These are phyloP conservation scores for Stercorarius parasiticus DNA, from an alignment of 2,113 vertebrate genomes.

Conservation along the genomic window DNA sequence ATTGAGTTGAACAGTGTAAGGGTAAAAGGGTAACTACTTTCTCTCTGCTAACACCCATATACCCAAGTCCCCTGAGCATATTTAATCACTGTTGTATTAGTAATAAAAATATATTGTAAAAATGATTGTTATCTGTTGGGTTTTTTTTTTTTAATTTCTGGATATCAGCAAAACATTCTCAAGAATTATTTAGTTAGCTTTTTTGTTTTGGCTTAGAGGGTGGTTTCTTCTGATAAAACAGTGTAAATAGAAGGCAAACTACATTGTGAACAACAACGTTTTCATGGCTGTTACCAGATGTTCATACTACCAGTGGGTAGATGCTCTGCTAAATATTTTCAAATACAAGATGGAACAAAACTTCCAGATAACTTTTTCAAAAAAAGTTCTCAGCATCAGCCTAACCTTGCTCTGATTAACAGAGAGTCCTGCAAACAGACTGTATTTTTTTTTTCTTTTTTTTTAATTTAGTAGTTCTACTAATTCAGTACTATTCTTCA, in stretches of 20 bases:
- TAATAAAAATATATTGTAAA: conserved; percentile 16
- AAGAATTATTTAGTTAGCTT: background rate
- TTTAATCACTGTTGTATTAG: conserved; percentile 3
- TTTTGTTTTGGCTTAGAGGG: background rate
- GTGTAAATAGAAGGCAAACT: background rate
- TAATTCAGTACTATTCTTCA: background rate
- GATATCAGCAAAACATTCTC: background rate
- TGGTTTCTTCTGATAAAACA: background rate
- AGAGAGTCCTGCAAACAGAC: background rate
- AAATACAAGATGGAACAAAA: background rate
- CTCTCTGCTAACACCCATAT: background rate
- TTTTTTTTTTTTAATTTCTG: background rate
- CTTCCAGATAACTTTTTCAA: background rate
- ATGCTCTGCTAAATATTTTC: background rate
- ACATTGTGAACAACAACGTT: background rate
- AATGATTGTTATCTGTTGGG: background rate
- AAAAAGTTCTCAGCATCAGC: background rate
- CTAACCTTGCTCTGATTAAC: background rate
- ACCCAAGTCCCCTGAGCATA: background rate
- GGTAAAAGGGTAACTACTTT: conserved; percentile 65
- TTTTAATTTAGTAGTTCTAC: background rate
- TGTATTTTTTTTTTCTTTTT: background rate
- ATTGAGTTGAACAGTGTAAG: conserved; percentile 54
- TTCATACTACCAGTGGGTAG: background rate
- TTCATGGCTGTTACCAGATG: background rate